phyloP scores from a whole-genome alignment of 2,888 invertebrate genomes.

The Campoletis raptor region DNA sequence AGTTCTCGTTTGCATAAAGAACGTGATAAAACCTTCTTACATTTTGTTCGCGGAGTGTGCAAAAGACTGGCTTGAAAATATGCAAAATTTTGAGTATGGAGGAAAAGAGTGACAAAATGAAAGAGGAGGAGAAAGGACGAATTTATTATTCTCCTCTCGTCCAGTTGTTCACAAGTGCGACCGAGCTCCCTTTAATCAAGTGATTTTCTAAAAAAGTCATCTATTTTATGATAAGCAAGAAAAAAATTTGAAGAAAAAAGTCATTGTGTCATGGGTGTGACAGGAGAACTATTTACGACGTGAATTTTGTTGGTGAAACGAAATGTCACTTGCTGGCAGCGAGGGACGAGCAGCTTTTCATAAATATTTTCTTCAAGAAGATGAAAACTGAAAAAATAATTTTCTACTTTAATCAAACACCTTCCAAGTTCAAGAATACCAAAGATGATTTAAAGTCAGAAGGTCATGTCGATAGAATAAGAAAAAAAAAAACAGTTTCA shows the following conservation, averaged over 20 bases:
- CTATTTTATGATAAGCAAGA: not conserved
- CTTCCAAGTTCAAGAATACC: not conserved
- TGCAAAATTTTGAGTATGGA: constrained; percentile 31
- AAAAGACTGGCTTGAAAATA: constrained; percentile 40
- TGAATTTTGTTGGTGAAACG: not conserved
- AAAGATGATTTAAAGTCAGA: not conserved
- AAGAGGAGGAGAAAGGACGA: constrained; percentile 1
- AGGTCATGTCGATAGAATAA: not conserved
- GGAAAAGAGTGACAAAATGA: constrained; percentile 23
- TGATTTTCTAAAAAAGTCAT: constrained; percentile 37
- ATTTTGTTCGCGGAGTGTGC: constrained; percentile 33
- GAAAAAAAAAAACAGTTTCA: not conserved
- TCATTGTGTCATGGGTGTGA: constrained; percentile 33
- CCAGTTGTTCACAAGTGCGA: constrained; percentile 66
- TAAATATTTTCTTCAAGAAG: not conserved
- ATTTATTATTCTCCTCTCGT: constrained; percentile 63
- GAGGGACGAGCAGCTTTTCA: not conserved
- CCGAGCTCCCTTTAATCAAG: constrained; percentile 65
- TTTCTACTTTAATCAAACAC: not conserved
- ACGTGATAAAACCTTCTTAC: constrained; percentile 60
- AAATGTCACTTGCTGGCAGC: not conserved
- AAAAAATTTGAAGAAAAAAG: constrained; percentile 51
- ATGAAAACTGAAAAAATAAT: not conserved
- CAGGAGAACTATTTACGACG: constrained; percentile 14
- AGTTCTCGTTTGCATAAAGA: constrained; percentile 62